These are phyloP conservation scores for Tipula vernalis DNA, from an alignment of 2,888 invertebrate genomes.

Conservation along the genomic window DNA sequence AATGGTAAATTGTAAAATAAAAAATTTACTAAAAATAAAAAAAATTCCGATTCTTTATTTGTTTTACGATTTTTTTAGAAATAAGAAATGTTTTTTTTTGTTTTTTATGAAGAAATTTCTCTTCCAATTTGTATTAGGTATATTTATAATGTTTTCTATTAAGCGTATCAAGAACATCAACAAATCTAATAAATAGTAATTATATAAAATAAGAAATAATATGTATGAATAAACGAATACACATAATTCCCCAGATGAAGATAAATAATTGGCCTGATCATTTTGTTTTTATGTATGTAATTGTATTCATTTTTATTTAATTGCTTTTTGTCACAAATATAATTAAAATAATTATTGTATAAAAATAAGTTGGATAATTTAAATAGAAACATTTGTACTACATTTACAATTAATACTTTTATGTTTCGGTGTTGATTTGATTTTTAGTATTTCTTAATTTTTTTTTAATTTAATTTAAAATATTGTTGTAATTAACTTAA, in stretches of 20 bases:
- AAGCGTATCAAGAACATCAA: neutral
- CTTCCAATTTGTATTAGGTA: neutral
- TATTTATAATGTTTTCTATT: neutral
- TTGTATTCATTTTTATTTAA: neutral
- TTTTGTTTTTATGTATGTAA: neutral
- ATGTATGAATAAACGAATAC: no score
- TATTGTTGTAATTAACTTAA: neutral
- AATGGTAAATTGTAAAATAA: constrained; percentile 22
- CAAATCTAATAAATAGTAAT: neutral
- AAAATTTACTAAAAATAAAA: neutral
- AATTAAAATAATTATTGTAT: neutral
- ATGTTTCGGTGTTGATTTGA: neutral
- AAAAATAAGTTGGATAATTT: neutral
- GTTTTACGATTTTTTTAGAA: neutral
- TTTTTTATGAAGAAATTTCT: neutral
- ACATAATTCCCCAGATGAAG: neutral
- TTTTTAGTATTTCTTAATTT: neutral
- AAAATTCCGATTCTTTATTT: neutral
- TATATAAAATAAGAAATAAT: neutral
- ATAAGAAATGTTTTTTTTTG: neutral
- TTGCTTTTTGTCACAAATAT: neutral
- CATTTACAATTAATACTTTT: neutral
- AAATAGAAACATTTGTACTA: neutral
- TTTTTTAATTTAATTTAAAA: neutral
- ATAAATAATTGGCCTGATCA: neutral